Evolutionary conservation across 2,113 vertebrate genomes (phyloP).

Genomic region (Cephalopterus ornatus): DNA sequence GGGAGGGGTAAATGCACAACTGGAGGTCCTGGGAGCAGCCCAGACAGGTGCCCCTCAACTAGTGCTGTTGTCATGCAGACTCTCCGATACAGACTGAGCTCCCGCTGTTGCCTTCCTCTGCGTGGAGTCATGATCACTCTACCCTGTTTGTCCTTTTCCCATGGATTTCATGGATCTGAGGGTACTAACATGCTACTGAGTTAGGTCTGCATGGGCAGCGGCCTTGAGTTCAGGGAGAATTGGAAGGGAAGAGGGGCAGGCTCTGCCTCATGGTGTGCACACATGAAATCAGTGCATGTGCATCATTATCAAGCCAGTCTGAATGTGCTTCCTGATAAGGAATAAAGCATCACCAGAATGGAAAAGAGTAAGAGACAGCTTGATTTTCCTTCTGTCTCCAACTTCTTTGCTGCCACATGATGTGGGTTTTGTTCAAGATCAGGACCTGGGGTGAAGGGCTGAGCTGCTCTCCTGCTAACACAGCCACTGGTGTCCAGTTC

Average conservation of each 20-base stretch:
- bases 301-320: background rate
- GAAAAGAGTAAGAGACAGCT: background rate
- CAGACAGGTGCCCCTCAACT: background rate
- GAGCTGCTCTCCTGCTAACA: background rate
- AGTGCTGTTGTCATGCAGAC: fast-evolving
- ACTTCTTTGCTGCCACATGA: background rate
- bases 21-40: background rate
- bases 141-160: background rate
- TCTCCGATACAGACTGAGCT: background rate
- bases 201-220: background rate
- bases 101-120: background rate
- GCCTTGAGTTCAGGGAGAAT: background rate
- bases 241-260: background rate
- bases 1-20: background rate
- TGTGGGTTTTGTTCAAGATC: background rate
- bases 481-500: background rate
- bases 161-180: background rate
- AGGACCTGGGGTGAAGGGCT: background rate
- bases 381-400: background rate
- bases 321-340: background rate
- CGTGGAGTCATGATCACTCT: background rate
- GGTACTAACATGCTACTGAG: background rate
- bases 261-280: background rate
- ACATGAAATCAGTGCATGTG: background rate
- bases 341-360: background rate